Conservation (phyloP, 1,140 invertebrate genomes). For the Aphidius gifuensis region DNA sequence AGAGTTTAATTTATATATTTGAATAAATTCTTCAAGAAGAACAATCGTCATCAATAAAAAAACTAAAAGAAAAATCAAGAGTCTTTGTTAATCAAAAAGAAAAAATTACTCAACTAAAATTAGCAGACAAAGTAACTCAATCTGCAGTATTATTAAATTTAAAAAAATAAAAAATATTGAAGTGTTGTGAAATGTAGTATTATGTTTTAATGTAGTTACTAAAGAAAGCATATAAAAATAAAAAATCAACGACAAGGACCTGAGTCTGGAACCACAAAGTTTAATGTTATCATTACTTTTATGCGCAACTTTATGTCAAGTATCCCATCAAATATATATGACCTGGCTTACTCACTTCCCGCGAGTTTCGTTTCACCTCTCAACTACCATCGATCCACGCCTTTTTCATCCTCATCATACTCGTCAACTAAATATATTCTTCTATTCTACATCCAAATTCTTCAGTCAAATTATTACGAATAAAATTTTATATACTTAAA, state of each 20-base stretch:
- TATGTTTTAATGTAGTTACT: no score
- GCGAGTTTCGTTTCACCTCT: slow-evolving; percentile 10
- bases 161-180: no score
- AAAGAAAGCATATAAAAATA: no score
- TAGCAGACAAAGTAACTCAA: no score
- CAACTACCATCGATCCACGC: slow-evolving; percentile 21
- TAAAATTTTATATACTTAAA: slow-evolving; percentile 58
- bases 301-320: slow-evolving; percentile 56
- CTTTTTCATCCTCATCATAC: slow-evolving; percentile 9
- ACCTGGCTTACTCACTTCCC: slow-evolving; percentile 41
- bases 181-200: no score
- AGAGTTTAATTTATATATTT: not conserved
- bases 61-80: not conserved
- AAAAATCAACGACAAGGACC: not conserved
- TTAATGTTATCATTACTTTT: slow-evolving; percentile 57
- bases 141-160: no score
- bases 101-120: no score
- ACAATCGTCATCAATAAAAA: no score
- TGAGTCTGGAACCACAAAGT: slow-evolving; percentile 52
- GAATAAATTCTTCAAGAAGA: no score
- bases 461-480: slow-evolving; percentile 54
- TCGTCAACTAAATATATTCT: no score
- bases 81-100: no score
- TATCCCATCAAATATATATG: slow-evolving; percentile 55
- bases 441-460: not conserved